Base-by-base conservation (phyloP, 2,797 vertebrate species). In the Siniperca obscura region DNA sequence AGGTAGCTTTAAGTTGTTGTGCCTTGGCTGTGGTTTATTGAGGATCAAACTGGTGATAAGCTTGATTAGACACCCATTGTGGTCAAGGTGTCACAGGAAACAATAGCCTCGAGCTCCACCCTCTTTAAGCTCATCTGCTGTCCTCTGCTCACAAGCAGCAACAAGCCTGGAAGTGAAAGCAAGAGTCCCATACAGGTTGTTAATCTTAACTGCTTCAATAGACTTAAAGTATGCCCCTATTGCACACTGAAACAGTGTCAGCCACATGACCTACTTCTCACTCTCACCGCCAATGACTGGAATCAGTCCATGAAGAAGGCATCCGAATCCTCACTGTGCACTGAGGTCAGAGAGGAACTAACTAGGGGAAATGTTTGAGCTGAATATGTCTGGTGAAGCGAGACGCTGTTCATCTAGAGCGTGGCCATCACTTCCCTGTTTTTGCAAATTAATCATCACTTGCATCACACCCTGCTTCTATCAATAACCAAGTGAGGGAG, bases 221-320 rank as follows among this genome's bases (percentile, higher is more conserved):
- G 87, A 87, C 82, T 81, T 76, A 68, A 88, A 94, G 87, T 91
- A 89, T 94, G 89, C 82, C 85, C 75, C 83, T 83, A 82, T 88
- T 89, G 86, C 87, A 70, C 80, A 74, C 73, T 84, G 84, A 89
- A 83, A 88, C 76, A 74, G 88, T 92, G 88, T 91, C 90, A 92
- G 85, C 83, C 86, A 91, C 90, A 90, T 95, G 91, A 94, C 93
- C 93, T 90, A 93, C 86, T 93, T 94, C 91, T 91, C 90, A 84
- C 87, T 88, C 85, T 90, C 72, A 66, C 74, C 68, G 8, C 88
- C 73, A 90, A 87, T 67, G 79, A 83, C 84, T 91, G 85, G 78
- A 89, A 87, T 60, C 38, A 19, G 66, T 87, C 88, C 80, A 76
- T 0, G 27, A 65, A 70, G 77, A 79, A 55, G 50, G 73, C 80